Base-by-base conservation (phyloP, 2,888 invertebrate species). In the Drosophila neonasuta region DNA sequence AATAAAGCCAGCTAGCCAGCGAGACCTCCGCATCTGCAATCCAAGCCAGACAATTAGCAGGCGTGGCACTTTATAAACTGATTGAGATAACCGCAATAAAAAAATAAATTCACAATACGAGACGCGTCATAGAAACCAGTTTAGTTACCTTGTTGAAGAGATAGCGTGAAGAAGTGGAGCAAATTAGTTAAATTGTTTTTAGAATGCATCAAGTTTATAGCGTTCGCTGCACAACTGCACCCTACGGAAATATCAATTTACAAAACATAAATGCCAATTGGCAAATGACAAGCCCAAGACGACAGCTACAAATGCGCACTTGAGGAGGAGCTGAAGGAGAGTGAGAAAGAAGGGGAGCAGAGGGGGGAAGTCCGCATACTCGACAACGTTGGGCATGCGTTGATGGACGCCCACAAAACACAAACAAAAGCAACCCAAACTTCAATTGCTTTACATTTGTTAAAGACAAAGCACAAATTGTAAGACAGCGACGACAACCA, bases 241-340 rank as follows among this genome's bases (percentile, higher is more conserved):
- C 73, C 76, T 46, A 52, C 77, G 79, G 79, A 79, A 79, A 77
- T 79, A 79, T 79, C 80, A 79, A 79, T 79, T 79, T 77, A 79
- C 72, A 62, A 54, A 74, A 77, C 69, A 67, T 71, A 75, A 79
- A 75, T 64, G 73, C 59, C 77, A 79, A 79, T 79, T 77, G 77
- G 75, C 77, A 74, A 77, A 61, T 68, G 77, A 77, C 77, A 74
- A 64, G 61, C 63, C 63, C 73, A 73, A 73, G 64, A 76, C 62
- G 49, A 67, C 55, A 52, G 56, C 59, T 1, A 50, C 69, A 68
- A 59, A 49, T 56, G 30, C 50, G 13, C 59, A 41, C 39, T 41
- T 41, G 15, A 15, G 15, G 6, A 13, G 39, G 6, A 42, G 9
- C 34, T 36, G 20, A 34, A 6, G 15, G 42, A 1, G 20, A 20